Conservation (phyloP, 1,140 invertebrate genomes). For the Drosophila rhopaloa region DNA sequence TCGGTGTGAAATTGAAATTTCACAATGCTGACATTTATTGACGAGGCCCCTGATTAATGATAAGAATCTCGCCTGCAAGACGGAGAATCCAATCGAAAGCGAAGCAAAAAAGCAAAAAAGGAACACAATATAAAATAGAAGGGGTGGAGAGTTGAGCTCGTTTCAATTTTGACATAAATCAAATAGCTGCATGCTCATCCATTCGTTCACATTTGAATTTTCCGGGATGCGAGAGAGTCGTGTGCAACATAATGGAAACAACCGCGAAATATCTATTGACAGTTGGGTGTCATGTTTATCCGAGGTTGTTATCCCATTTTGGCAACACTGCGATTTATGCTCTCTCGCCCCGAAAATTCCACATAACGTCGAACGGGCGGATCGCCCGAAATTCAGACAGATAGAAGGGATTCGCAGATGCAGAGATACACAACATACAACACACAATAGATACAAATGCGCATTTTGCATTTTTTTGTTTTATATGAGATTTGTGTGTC, state of each 20-base stretch:
- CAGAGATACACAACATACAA: slow-evolving; percentile 12
- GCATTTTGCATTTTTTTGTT: slow-evolving; percentile 78
- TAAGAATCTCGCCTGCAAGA: slow-evolving; percentile 60
- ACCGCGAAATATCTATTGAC: slow-evolving; percentile 85
- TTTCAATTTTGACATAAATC: slow-evolving; percentile 84
- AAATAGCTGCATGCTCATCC: slow-evolving; percentile 82
- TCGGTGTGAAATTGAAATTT: slow-evolving; percentile 82
- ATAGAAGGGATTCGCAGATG: slow-evolving; percentile 12
- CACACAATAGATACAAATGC: slow-evolving; percentile 66
- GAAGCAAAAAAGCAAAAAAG: slow-evolving; percentile 20
- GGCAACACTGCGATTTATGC: slow-evolving; percentile 84
- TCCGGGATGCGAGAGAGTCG: slow-evolving; percentile 17
- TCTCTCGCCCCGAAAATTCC: slow-evolving; percentile 29
- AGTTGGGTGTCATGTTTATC: slow-evolving; percentile 85
- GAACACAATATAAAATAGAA: slow-evolving; percentile 16
- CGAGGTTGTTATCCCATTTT: slow-evolving; percentile 84
- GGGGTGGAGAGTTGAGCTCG: slow-evolving; percentile 42
- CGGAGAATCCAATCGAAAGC: slow-evolving; percentile 9
- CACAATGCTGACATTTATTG: slow-evolving; percentile 82
- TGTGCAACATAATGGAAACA: slow-evolving; percentile 83
- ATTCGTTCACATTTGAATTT: slow-evolving; percentile 35
- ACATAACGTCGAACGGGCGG: slow-evolving; percentile 57
- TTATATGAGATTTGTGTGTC: slow-evolving; percentile 81
- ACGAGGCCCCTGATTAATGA: slow-evolving; percentile 80
- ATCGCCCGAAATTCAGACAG: slow-evolving; percentile 20